Base-by-base conservation (phyloP, 2,888 invertebrate genomes). In the Aphidoletes aphidimyza region DNA sequence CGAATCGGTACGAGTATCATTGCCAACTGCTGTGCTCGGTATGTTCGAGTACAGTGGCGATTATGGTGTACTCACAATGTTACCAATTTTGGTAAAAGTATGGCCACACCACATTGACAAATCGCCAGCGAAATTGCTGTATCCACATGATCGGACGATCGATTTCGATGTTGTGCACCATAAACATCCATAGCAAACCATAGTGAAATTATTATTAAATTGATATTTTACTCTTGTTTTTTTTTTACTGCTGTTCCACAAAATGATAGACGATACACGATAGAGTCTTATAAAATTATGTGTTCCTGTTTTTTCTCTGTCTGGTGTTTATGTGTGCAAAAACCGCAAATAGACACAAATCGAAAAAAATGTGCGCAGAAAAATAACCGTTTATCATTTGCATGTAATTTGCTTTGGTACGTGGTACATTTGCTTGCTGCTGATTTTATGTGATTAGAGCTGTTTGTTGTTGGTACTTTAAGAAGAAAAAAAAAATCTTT, bases 191-290 rank as follows among this genome's bases (percentile, higher is more conserved):
- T 19, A 19, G 17, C 47, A 19, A 2, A 17, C 47, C 8, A 47
- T 19, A 54, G 54, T 22, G 54, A 54, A 54, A 54, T 54, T 54
- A 54, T 54, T 54, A 54, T 26, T 54, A 54, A 54, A 54, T 54
- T 54, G 54, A 54, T 54, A 30, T 69, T 69, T 69, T 69, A 69
- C 69, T 69, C 69, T 69, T 69, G 69, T 69, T 69, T 69, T 69
- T n/a, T n/a, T n/a, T n/a, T n/a, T n/a, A n/a, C n/a, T n/a, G n/a
- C n/a, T n/a, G n/a, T n/a, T n/a, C n/a, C 69, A 69, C 69, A 69
- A 69, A n/a, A 69, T 30, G 69, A 69, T 69, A 69, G 69, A 30
- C 69, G 69, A 69, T 69, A 69, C 14, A 54, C 54, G 47, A 54
- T 26, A 26, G 14, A 5, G n/a, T n/a, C n/a, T n/a, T n/a, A 3